A percentile compares a stretch with the other conserved stretches of the same genome.
Evolutionary conservation across 2,797 vertebrate species (phyloP).

Genomic region (Anabas testudineus): DNA sequence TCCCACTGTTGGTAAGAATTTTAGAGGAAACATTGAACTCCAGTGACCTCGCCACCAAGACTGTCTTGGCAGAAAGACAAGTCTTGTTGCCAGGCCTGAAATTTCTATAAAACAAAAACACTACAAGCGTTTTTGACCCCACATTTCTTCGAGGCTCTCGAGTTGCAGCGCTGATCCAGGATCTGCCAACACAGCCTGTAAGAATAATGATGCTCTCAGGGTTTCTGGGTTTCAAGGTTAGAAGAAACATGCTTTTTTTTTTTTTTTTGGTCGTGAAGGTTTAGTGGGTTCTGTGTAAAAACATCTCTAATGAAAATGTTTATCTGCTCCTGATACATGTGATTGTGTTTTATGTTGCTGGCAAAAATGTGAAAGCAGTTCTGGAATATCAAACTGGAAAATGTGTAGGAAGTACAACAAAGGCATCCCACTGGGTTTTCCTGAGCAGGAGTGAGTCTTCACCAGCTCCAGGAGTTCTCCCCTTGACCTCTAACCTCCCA

Average conservation of each 20-base stretch:
- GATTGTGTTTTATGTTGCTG: conserved; percentile 49
- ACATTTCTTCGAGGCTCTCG: conserved; percentile 58
- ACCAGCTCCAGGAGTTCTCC: conserved; percentile 35
- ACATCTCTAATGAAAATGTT: conserved; percentile 3
- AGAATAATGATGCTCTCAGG: conserved; percentile 24
- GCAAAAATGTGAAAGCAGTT: conserved; percentile 53
- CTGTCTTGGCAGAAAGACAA: conserved; percentile 42
- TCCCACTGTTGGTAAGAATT: conserved; percentile 52
- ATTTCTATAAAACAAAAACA: conserved; percentile 65
- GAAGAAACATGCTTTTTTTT: conserved; percentile 1
- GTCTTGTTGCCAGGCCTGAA: conserved; percentile 54
- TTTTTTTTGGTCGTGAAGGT: not conserved
- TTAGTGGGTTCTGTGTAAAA: conserved; percentile 8
- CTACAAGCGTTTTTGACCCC: conserved; percentile 69
- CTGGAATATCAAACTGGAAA: conserved; percentile 51
- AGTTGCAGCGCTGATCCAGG: conserved; percentile 69
- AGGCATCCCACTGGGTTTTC: conserved; percentile 12
- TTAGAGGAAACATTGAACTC: conserved; percentile 78
- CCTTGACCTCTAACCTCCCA: conserved; percentile 28
- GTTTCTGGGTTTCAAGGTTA: conserved; percentile 44
- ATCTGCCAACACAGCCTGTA: conserved; percentile 37
- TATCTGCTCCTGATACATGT: conserved; percentile 43
- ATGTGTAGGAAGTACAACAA: conserved; percentile 3
- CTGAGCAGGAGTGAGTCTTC: conserved; percentile 18
- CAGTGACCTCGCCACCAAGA: conserved; percentile 50